These are phyloP conservation scores for Bubo scandiacus DNA, from an alignment of 2,113 vertebrate genomes.

Conservation along the genomic window DNA sequence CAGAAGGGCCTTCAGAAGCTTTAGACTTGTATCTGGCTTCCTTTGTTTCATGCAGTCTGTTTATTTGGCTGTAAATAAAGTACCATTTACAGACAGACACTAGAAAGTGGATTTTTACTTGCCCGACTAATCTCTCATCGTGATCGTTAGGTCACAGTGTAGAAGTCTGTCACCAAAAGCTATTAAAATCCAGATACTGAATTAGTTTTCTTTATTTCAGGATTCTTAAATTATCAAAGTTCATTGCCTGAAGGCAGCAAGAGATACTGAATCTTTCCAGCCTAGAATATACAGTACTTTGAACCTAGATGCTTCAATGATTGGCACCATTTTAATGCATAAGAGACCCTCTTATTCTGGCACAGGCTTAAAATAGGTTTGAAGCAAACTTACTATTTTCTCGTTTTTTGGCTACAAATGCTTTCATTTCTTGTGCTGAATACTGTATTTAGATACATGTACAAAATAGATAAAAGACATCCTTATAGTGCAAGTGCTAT, in stretches of 20 bases:
- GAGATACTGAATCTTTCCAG: neutral
- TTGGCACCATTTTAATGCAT: neutral
- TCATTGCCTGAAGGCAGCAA: slow-evolving; percentile 10
- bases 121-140: neutral
- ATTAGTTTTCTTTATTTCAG: slow-evolving; percentile 12
- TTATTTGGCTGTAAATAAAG: slow-evolving; percentile 34
- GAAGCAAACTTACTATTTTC: neutral
- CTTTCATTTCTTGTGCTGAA: neutral
- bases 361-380: slow-evolving; percentile 46
- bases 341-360: slow-evolving; percentile 26
- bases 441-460: neutral
- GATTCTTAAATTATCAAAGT: slow-evolving; percentile 29
- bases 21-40: neutral
- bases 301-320: neutral
- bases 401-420: neutral
- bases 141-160: neutral
- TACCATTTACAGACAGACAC: slow-evolving; percentile 1
- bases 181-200: slow-evolving; percentile 21
- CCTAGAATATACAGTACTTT: slow-evolving; percentile 22
- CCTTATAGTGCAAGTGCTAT: neutral
- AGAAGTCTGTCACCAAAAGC: neutral
- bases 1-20: neutral
- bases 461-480: neutral
- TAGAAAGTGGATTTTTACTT: slow-evolving; percentile 17
- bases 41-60: slow-evolving; percentile 1